Percentiles rank a stretch among this genome's conserved stretches.
Evolutionary conservation across 1,140 invertebrate genomes (phyloP).

Genomic region (Fopius arisanus): DNA sequence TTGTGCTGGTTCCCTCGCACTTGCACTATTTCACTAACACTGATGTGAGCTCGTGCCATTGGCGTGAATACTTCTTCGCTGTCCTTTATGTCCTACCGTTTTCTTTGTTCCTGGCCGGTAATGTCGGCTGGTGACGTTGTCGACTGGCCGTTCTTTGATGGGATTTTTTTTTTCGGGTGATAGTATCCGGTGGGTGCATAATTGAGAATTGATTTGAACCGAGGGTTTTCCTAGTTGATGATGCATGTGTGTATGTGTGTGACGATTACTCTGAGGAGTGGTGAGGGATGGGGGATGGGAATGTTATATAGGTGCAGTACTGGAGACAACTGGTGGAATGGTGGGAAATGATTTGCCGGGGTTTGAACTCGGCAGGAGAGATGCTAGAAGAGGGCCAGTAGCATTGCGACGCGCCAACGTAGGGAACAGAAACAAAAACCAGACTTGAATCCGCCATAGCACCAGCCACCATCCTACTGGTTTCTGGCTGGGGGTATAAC

Average conservation of each 20-base stretch:
- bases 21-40: neutral
- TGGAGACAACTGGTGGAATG: conserved; percentile 29
- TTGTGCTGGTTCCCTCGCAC: neutral
- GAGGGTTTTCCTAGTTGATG: conserved; percentile 22
- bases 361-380: neutral
- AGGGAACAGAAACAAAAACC: conserved; percentile 61
- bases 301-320: conserved; percentile 38
- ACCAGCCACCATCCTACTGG: conserved; percentile 37
- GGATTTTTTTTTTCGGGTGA: neutral
- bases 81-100: conserved; percentile 6
- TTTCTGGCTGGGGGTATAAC: conserved; percentile 45
- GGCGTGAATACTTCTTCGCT: neutral
- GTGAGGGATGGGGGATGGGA: too few relatives aligned
- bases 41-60: neutral
- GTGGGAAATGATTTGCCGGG: conserved; percentile 21
- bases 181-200: conserved; percentile 47
- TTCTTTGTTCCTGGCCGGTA: conserved; percentile 40
- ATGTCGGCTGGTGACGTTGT: conserved; percentile 24
- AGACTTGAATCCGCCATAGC: conserved; percentile 59
- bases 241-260: conserved; percentile 55
- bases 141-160: conserved; percentile 26
- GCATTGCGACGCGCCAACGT: conserved; percentile 27
- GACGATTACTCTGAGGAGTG: conserved; percentile 31
- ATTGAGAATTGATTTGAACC: conserved; percentile 68
- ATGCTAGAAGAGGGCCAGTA: conserved; percentile 17